A percentile compares a stretch with the other conserved stretches of the same genome.
phyloP scores from a whole-genome alignment of 2,797 vertebrate genomes.

The Urocyon cinereoargenteus region DNA sequence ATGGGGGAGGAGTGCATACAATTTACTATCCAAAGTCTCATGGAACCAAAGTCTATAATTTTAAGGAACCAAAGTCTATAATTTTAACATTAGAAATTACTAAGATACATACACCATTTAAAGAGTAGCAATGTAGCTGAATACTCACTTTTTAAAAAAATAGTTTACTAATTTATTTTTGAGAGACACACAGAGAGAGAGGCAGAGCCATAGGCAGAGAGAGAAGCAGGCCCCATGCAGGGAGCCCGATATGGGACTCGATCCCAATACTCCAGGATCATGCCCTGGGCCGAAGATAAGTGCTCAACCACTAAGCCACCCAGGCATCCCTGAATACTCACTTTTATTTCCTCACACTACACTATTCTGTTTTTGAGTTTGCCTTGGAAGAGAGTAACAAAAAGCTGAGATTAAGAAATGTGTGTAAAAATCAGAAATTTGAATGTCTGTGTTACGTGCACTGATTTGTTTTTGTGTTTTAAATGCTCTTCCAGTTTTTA shows the following conservation, averaged over 20 bases:
- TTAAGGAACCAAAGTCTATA: background rate
- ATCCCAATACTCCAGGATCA: too few species aligned
- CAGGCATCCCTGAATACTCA: background rate
- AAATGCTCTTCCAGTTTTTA: background rate
- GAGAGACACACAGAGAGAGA: too few species aligned
- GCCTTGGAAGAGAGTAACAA: background rate
- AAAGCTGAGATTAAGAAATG: background rate
- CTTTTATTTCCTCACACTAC: background rate
- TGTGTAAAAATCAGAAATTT: background rate
- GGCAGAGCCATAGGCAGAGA: too few species aligned
- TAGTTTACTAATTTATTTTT: too few species aligned
- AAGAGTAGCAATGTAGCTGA: background rate
- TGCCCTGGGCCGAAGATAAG: too few species aligned
- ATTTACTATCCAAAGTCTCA: background rate
- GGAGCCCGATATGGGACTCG: too few species aligned
- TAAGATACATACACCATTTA: background rate
- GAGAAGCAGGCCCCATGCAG: too few species aligned
- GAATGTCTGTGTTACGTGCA: background rate
- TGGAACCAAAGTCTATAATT: background rate
- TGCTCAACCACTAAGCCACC: too few species aligned
- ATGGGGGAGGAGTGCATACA: background rate
- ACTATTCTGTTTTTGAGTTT: background rate
- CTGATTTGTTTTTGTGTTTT: background rate
- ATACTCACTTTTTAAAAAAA: background rate
- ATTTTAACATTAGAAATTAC: constrained; percentile 27